Evolutionary conservation across 2,797 vertebrate species (phyloP), one percentile per base, ranked within the genome.

Genomic region (Netta rufina): DNA sequence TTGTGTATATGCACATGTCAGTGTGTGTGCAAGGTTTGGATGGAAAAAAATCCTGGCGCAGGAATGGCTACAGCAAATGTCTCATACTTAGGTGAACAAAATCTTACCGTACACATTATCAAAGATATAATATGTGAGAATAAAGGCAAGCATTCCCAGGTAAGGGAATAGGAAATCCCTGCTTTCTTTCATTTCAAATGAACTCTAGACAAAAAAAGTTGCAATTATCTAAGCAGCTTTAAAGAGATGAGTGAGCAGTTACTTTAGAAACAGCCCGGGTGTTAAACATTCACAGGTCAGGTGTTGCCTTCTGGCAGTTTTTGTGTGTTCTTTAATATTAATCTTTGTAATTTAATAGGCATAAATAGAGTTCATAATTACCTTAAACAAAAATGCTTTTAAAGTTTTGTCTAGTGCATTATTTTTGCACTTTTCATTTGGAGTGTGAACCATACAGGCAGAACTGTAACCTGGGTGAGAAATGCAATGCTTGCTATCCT

Each of bases 321-420:
- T 93, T 95, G 90, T 32, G 84, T 97, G 92, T 89, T 96, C 93
- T 87, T 94, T 93, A 96, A 83, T 94, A 96, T 93, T 89, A 85
- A 95, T 96, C 96, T 96, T 97, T 97, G 93, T 96, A 96, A 97
- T 86, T 97, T 98, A 97, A 97, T 97, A 94, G 91, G 94, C 86
- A 96, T 95, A 96, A 97, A 96, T 95, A 96, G 78, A 89, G 86
- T 93, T 92, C 78, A 93, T 96, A 96, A 97, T 97, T 96, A 86
- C 92, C 96, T 97, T 72, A 94, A 96, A 97, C 67, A 95, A 93
- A 96, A 97, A 93, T 93, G 72, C 95, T 94, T 95, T 96, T 92
- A 95, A 94, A 96, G 80, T 92, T 94, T 87, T 25, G 45, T 97
- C 95, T 96, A 95, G 77, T 53, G 51, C 75, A 16, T 90, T 77